Evolutionary conservation across 2,797 vertebrate species (phyloP), one percentile per base, ranked within the genome.

Genomic region (Limosa lapponica): DNA sequence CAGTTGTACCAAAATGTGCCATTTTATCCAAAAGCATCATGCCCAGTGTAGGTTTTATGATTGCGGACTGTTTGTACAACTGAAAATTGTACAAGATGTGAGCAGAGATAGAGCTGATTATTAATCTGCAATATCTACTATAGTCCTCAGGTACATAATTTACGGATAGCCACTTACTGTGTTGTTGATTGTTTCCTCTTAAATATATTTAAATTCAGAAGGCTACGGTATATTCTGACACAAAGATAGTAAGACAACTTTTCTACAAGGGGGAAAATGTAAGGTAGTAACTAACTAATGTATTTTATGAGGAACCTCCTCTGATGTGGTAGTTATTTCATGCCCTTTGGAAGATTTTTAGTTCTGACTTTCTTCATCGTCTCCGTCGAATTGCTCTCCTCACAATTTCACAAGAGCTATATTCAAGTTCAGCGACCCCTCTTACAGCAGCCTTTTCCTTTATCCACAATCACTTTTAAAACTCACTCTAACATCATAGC

Each of bases 181-280:
- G 61, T 66, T 83, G 88, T 55, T 94, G 94, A 83, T 64, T 81
- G 73, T 32, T 97, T 94, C 90, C 73, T 94, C 83, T 89, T 95
- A 96, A 93, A 82, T 95, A 81, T 51, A 95, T 75, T 91, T 89
- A 92, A 95, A 90, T 82, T 89, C 87, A 91, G 96, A 96, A 97
- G 80, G 87, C 91, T 95, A 96, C 77, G 69, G 91, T 64, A 95
- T 95, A 97, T 87, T 95, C 75, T 89, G 94, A 93, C 95, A 98
- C 95, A 96, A 95, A 97, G 89, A 94, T 91, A 89, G 85, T 96
- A 94, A 74, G 95, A 97, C 95, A 96, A 64, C 78, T 95, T 87
- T 82, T 92, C 96, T 96, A 97, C 36, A 18, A 93, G 86, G 78
- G 77, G 58, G 14, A 81, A 90, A 94, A 90, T 71, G 41, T 64